phyloP scores from a whole-genome alignment of 2,888 invertebrate species.

The Megamerina dolium region DNA sequence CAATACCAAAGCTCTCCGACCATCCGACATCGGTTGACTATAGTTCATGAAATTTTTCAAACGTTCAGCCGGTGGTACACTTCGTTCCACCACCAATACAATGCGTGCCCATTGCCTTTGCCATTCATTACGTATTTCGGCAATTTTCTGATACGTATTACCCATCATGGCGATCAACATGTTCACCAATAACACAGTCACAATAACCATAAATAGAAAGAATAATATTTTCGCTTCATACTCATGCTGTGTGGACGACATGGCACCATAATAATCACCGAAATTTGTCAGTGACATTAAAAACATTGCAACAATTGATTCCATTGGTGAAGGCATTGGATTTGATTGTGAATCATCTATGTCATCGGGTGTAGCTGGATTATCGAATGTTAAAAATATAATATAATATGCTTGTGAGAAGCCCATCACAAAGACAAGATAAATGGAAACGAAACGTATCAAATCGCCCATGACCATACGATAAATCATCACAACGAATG shows the following conservation, averaged over 20 bases:
- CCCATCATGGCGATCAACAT: constrained; percentile 99
- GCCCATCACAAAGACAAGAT: constrained; percentile 90
- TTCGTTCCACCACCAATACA: constrained; percentile 92
- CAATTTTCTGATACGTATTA: constrained; percentile 96
- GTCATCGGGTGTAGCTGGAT: constrained; percentile 74
- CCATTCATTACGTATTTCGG: constrained; percentile 96
- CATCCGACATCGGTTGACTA: constrained; percentile 90
- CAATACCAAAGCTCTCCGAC: constrained; percentile 76
- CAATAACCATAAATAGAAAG: constrained; percentile 96
- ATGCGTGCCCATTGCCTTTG: constrained; percentile 97
- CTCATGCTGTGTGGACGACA: constrained; percentile 83
- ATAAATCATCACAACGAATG: constrained; percentile 99
- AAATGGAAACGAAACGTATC: constrained; percentile 91
- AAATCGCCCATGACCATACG: constrained; percentile 97
- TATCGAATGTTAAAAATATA: constrained; percentile 82
- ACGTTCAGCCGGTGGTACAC: constrained; percentile 85
- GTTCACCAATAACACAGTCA: constrained; percentile 90
- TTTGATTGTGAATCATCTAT: constrained; percentile 75
- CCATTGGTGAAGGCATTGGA: constrained; percentile 87
- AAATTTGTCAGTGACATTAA: constrained; percentile 97
- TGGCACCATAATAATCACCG: constrained; percentile 87
- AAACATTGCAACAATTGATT: constrained; percentile 96
- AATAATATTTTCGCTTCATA: constrained; percentile 86
- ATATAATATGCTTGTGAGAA: constrained; percentile 96
- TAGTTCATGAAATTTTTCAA: constrained; percentile 81